phyloP scores from a whole-genome alignment of 2,888 invertebrate species.

The Amphipyra tragopoginis region DNA sequence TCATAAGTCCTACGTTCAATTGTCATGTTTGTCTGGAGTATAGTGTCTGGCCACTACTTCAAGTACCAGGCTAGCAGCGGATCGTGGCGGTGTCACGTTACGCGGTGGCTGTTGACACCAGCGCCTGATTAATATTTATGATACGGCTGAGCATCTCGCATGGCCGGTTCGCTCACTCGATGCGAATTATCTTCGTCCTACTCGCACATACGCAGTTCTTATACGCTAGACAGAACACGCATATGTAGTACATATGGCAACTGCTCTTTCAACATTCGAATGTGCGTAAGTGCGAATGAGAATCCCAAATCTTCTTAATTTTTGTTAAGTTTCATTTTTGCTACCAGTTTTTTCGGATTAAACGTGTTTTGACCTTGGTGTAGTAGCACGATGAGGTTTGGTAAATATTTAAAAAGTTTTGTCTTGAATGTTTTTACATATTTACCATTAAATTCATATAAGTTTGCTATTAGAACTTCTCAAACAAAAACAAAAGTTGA shows the following conservation, averaged over 20 bases:
- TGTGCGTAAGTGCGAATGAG: conserved; percentile 87
- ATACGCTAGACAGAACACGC: conserved; percentile 71
- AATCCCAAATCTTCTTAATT: conserved; percentile 86
- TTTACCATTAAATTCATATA: conserved; percentile 22
- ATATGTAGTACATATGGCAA: conserved; percentile 74
- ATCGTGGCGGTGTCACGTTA: conserved; percentile 88
- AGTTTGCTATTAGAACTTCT: conserved; percentile 14
- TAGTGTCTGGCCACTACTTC: conserved; percentile 74
- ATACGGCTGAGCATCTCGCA: conserved; percentile 90
- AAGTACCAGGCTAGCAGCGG: conserved; percentile 86
- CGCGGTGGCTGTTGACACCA: conserved; percentile 90
- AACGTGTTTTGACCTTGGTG: conserved; percentile 67
- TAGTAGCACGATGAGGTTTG: conserved; percentile 47
- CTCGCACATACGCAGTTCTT: conserved; percentile 71
- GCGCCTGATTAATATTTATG: conserved; percentile 90
- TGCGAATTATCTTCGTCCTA: conserved; percentile 83
- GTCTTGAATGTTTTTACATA: conserved; percentile 26
- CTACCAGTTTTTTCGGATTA: conserved; percentile 64
- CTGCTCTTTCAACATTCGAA: conserved; percentile 81
- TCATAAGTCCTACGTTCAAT: conserved; percentile 57
- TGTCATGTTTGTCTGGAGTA: conserved; percentile 68
- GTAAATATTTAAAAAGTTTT: conserved; percentile 57
- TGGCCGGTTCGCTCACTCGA: conserved; percentile 86
- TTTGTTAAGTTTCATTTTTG: conserved; percentile 77
- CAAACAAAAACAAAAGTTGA: conserved; percentile 10